Conservation (phyloP, 2,888 invertebrate genomes). For the Shargacucullia verbasci region DNA sequence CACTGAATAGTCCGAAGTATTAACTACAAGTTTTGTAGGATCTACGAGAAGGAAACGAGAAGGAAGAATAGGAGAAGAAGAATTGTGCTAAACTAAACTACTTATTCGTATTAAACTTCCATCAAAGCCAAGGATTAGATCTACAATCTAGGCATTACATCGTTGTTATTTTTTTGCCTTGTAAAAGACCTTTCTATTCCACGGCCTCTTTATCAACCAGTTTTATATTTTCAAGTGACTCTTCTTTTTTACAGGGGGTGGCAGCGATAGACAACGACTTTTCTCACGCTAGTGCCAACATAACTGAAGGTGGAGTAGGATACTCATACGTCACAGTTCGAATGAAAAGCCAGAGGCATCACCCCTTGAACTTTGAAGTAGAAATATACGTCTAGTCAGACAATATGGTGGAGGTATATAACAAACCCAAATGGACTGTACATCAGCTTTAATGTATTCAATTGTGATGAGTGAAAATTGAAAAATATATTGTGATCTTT, state of each 20-base stretch:
- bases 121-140: too few relatives aligned
- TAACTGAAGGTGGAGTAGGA: conserved; percentile 83
- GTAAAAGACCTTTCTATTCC: too few relatives aligned
- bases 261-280: conserved; percentile 84
- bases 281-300: conserved; percentile 84
- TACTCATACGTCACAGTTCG: conserved; percentile 77
- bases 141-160: too few relatives aligned
- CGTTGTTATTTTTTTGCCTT: too few relatives aligned
- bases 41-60: too few relatives aligned
- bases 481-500: not conserved
- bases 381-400: conserved; percentile 79
- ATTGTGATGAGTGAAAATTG: conserved; percentile 9
- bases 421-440: conserved; percentile 8
- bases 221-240: too few relatives aligned
- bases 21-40: too few relatives aligned
- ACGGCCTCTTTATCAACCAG: too few relatives aligned
- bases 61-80: too few relatives aligned
- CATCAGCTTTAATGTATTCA: conserved; percentile 30
- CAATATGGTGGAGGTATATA: conserved; percentile 3
- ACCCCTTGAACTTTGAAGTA: conserved; percentile 84
- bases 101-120: too few relatives aligned
- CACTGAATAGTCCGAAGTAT: too few relatives aligned
- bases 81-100: too few relatives aligned
- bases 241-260: conserved; percentile 74
- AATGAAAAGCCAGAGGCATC: conserved; percentile 85